Evolutionary conservation across 2,888 invertebrate species (phyloP), one percentile per base, ranked within the genome.

Genomic region (Gordius sp.): DNA sequence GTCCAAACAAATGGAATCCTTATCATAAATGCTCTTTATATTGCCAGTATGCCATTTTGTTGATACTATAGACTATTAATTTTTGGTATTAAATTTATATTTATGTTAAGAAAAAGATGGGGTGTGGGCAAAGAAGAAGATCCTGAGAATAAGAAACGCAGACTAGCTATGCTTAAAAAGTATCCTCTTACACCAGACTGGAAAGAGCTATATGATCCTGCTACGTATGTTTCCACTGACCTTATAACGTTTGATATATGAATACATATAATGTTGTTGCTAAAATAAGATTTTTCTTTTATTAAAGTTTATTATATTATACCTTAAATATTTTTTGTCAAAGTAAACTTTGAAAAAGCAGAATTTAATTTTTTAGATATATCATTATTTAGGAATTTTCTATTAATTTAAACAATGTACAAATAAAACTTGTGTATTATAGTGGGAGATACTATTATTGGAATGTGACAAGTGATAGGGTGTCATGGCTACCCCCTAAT

Each of bases 1-100:
- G 97, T 66, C 93, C 93, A 1, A 97, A 97, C 68, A 89, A 86
- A 70, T 80, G 78, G 65, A 97, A 93, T 66, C 78, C 85, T 58
- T 85, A 79, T 68, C 97, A 97, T 65, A 80, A 83, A 63, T 99
- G 97, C 67, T 77, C 78, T 0, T 75, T 78, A 56, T 89, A 77
- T 72, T 97, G 97, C 68, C 80, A 81, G 52, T 80, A 81, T 66
- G 24, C 8, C 20, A 54, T 54, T 27, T 28, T 26, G 2, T 54
- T n/a, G n/a, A n/a, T n/a, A n/a, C n/a, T n/a, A n/a, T n/a, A n/a
- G 20, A 47, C 18, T 33, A 33, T 33, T 13, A n/a, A 33, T 13
- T 33, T 33, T 13, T 33, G n/a, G 8, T 33, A 33, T 33, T 33
- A n/a, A 13, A 33, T 33, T 13, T 33, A 33, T 33, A n/a, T 33